These are phyloP conservation scores for Platycheirus rosarum DNA, from an alignment of 2,888 invertebrate species.

Conservation along the genomic window DNA sequence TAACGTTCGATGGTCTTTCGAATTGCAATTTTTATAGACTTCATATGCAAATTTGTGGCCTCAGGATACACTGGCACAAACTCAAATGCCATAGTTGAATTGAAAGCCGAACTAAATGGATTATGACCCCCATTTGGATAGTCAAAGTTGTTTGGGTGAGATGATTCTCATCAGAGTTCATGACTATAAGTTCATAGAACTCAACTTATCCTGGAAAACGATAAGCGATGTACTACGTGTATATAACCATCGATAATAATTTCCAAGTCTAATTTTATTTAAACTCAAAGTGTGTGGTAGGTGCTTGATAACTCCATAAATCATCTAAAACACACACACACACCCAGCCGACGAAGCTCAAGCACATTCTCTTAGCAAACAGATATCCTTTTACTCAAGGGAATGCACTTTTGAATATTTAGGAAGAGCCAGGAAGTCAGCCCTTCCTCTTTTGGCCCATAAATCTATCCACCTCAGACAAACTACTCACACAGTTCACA, in stretches of 20 bases:
- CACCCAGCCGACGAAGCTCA: too few species aligned
- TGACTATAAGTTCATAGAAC: constrained; percentile 61
- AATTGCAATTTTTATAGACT: constrained; percentile 63
- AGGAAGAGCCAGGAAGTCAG: constrained; percentile 51
- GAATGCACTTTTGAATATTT: constrained; percentile 69
- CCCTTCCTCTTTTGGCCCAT: constrained; percentile 52
- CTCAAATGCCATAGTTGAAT: background rate
- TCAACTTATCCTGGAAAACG: constrained; percentile 22
- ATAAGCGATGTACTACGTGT: background rate
- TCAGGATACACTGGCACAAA: constrained; percentile 1
- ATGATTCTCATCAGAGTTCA: constrained; percentile 32
- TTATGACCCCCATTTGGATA: constrained; percentile 27
- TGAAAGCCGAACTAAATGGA: constrained; percentile 34
- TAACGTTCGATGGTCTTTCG: constrained; percentile 37
- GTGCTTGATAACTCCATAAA: constrained; percentile 53
- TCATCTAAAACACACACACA: constrained; percentile 24
- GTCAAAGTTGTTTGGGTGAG: constrained; percentile 14
- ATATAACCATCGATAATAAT: constrained; percentile 52
- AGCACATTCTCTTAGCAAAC: background rate
- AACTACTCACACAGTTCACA: constrained; percentile 10
- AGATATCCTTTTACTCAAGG: constrained; percentile 31
- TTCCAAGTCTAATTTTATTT: constrained; percentile 71
- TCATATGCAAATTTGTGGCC: constrained; percentile 47
- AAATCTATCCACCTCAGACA: constrained; percentile 64
- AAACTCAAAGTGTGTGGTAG: constrained; percentile 20